Conservation (phyloP, 2,797 vertebrate species). For the Lerista edwardsae region DNA sequence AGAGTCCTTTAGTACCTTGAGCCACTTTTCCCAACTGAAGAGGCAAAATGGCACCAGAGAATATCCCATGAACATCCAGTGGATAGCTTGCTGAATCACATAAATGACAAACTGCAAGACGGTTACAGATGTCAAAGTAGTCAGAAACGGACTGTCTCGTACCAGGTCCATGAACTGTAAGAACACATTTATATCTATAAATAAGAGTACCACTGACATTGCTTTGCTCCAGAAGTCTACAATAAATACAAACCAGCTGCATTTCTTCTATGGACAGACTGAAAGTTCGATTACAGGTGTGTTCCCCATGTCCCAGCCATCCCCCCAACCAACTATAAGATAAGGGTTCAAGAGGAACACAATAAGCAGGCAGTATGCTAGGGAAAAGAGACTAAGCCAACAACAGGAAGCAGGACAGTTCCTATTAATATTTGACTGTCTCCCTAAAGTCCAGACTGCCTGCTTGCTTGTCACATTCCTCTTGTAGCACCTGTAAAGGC, state of each 20-base stretch:
- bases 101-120: conserved; percentile 86
- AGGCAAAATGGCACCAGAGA: conserved; percentile 93
- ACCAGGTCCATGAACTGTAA: conserved; percentile 83
- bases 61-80: conserved; percentile 98
- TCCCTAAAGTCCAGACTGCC: too few species aligned
- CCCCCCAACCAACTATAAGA: too few species aligned
- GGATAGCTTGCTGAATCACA: conserved; percentile 87
- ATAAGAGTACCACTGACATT: neutral
- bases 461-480: too few species aligned
- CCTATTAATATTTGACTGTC: too few species aligned
- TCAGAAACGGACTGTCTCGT: conserved; percentile 85
- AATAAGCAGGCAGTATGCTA: too few species aligned
- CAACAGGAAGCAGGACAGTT: too few species aligned
- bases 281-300: too few species aligned
- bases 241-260: neutral
- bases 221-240: neutral
- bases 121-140: conserved; percentile 78
- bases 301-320: too few species aligned
- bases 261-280: neutral
- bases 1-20: conserved; percentile 81
- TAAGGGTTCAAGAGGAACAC: too few species aligned
- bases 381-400: too few species aligned
- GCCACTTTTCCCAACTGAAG: conserved; percentile 96
- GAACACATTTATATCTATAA: neutral
- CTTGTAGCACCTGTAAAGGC: too few species aligned